A percentile compares a stretch with the other conserved stretches of the same genome.
phyloP scores from a whole-genome alignment of 2,888 invertebrate genomes.

The Frankliniella intonsa region DNA sequence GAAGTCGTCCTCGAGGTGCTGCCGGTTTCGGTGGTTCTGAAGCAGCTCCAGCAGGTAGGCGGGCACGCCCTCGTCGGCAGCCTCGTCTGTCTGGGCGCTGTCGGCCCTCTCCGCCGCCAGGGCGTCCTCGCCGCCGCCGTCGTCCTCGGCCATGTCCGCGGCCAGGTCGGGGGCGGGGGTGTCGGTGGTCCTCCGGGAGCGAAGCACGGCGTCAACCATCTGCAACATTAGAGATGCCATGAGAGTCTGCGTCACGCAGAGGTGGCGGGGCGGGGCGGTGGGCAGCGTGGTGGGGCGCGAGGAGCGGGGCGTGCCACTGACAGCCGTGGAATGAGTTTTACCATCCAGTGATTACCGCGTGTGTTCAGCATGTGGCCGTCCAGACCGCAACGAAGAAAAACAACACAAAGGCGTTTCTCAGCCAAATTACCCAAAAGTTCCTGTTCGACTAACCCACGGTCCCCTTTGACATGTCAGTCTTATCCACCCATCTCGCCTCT shows the following conservation, averaged over 20 bases:
- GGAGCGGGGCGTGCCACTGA: neutral
- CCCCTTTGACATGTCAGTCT: too few relatives aligned
- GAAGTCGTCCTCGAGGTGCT: slow-evolving; percentile 13
- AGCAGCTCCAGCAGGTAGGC: slow-evolving; percentile 12
- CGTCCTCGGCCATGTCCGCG: neutral
- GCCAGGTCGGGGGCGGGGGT: neutral
- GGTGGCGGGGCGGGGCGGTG: neutral
- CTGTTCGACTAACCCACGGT: too few relatives aligned
- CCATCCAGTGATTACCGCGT: too few relatives aligned
- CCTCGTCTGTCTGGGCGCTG: neutral
- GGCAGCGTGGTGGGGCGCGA: neutral
- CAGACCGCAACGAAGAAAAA: too few relatives aligned
- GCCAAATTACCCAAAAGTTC: too few relatives aligned
- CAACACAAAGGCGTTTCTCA: too few relatives aligned
- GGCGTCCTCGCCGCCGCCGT: neutral
- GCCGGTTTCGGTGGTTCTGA: slow-evolving; percentile 8
- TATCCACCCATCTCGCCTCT: too few relatives aligned
- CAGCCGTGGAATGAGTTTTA: neutral
- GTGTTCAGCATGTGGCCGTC: too few relatives aligned
- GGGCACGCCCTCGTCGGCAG: slow-evolving; percentile 1
- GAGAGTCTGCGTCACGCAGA: neutral
- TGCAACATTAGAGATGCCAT: neutral
- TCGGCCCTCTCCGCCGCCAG: neutral
- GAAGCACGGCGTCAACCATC: neutral
- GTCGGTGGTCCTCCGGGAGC: neutral